Evolutionary conservation across 1,140 invertebrate genomes (phyloP).

Genomic region (Bilobella aurantiaca): DNA sequence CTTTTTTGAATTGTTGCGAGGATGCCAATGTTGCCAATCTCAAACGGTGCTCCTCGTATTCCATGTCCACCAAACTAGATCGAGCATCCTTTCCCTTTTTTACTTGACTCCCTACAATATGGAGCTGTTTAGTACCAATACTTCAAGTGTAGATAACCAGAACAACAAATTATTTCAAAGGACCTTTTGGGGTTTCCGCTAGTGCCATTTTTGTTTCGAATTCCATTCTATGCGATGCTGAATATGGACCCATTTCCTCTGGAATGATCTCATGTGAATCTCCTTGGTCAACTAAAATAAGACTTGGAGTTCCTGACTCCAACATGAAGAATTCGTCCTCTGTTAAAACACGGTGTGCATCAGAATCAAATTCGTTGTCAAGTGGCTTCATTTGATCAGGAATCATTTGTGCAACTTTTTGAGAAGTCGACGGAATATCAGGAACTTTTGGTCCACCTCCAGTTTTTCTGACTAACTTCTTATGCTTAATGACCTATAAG

Average conservation of each 20-base stretch:
- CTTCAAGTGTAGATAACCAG: slow-evolving; percentile 13
- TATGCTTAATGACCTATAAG: background rate
- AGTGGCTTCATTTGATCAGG: slow-evolving; percentile 13
- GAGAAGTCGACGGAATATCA: background rate
- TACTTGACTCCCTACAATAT: background rate
- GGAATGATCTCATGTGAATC: background rate
- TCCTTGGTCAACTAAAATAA: background rate
- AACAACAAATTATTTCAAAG: slow-evolving; percentile 1
- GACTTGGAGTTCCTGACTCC: background rate
- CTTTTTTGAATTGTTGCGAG: background rate
- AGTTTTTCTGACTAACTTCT: slow-evolving; percentile 1
- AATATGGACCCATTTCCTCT: background rate
- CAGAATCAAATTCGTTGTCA: slow-evolving; percentile 12
- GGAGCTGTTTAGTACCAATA: background rate
- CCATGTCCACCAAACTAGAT: slow-evolving; percentile 9
- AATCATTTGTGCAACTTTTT: slow-evolving; percentile 3
- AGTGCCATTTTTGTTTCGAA: background rate
- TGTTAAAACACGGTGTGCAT: background rate
- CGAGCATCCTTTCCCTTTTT: slow-evolving; percentile 7
- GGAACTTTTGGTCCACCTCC: slow-evolving; percentile 2
- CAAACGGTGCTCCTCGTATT: slow-evolving; percentile 13
- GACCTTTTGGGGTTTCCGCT: background rate
- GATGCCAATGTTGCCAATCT: background rate
- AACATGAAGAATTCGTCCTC: background rate
- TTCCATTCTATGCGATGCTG: background rate